Conservation (phyloP, 2,113 vertebrate genomes). For the Phyllostomus discolor region DNA sequence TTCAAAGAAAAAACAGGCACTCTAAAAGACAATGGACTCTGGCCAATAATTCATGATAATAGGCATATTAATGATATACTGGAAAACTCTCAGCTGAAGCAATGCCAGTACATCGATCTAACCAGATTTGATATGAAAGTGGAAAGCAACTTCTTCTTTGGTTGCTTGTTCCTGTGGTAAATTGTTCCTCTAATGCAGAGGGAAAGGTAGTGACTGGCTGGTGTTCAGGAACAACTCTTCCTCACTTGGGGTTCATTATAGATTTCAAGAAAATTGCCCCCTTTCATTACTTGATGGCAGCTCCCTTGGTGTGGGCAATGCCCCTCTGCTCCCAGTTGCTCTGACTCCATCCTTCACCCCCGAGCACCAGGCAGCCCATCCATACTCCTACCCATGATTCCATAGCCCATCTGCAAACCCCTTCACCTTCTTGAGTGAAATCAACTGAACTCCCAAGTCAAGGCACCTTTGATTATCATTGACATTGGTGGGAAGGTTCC, state of each 20-base stretch:
- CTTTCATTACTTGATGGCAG: neutral
- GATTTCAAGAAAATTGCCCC: neutral
- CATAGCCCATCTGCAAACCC: neutral
- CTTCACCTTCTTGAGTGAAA: neutral
- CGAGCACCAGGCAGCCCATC: neutral
- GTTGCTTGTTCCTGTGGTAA: too few relatives aligned
- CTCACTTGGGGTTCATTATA: neutral
- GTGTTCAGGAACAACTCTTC: neutral
- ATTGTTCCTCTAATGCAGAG: neutral
- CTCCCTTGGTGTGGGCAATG: neutral
- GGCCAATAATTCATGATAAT: neutral
- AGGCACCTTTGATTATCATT: neutral
- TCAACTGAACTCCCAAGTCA: neutral
- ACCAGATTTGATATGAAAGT: neutral
- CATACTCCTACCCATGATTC: neutral
- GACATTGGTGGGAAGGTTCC: neutral
- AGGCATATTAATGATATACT: neutral
- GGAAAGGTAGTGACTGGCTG: neutral
- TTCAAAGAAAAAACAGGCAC: slow-evolving; percentile 2
- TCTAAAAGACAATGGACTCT: neutral
- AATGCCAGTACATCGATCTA: neutral
- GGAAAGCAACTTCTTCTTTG: neutral
- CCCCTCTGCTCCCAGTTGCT: neutral
- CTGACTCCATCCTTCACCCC: neutral
- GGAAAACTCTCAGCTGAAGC: neutral